Percentiles rank a stretch among this genome's conserved stretches.
phyloP scores from a whole-genome alignment of 2,113 vertebrate species.

The Marcusenius ussheri region DNA sequence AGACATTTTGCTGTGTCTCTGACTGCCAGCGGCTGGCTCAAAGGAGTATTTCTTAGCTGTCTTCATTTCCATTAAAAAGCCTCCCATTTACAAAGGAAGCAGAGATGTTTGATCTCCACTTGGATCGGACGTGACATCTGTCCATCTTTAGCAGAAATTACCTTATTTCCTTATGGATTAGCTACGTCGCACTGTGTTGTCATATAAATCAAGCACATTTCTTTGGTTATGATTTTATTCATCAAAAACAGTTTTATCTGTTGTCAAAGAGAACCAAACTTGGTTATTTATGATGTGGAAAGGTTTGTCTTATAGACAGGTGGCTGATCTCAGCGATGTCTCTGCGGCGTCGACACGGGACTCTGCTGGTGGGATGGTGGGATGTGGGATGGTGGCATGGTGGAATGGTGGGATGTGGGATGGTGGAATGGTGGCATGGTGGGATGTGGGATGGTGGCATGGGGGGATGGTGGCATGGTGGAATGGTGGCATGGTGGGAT shows the following conservation, averaged over 20 bases:
- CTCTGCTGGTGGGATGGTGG: constrained; percentile 40
- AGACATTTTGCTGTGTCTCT: too few species aligned
- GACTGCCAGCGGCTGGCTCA: background rate
- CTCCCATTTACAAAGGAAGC: background rate
- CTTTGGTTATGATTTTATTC: background rate
- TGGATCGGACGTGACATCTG: background rate
- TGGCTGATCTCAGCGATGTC: constrained; percentile 52
- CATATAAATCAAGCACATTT: background rate
- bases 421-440: too few species aligned
- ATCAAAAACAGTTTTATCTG: background rate
- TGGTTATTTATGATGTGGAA: background rate
- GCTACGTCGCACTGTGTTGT: background rate
- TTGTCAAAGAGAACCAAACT: background rate
- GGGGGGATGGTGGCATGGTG: too few species aligned
- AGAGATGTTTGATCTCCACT: background rate
- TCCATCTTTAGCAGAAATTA: background rate
- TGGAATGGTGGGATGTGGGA: constrained; percentile 36
- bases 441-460: too few species aligned
- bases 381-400: too few species aligned
- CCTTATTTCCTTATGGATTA: background rate
- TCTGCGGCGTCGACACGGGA: constrained; percentile 47
- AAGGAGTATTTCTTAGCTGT: background rate
- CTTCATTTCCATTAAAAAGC: background rate
- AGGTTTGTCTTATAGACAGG: constrained; percentile 45
- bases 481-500: too few species aligned